A percentile compares a stretch with the other conserved stretches of the same genome.
Evolutionary conservation across 2,113 vertebrate species (phyloP).

Genomic region (Eclectus roratus): DNA sequence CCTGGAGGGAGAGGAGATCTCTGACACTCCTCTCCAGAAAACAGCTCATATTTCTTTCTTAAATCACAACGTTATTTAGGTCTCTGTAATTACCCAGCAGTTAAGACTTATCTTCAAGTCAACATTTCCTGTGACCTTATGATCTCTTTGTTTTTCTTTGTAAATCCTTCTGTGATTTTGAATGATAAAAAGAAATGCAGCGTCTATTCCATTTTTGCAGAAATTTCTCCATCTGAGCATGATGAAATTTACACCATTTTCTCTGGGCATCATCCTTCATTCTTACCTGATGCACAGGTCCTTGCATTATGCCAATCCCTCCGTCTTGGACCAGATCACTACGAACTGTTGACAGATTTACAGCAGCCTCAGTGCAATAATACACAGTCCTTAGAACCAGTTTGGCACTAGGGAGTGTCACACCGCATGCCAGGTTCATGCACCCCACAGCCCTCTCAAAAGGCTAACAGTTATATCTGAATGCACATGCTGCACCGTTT

Average conservation of each 20-base stretch:
- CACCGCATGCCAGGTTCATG: rapidly evolving
- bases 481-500: background rate
- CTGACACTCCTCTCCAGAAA: background rate
- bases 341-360: background rate
- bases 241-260: background rate
- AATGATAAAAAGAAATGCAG: background rate
- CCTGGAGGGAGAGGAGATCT: background rate
- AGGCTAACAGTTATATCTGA: background rate
- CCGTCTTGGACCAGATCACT: background rate
- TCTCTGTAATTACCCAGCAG: background rate
- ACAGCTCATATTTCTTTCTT: background rate
- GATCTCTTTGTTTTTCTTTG: background rate
- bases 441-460: background rate
- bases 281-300: background rate
- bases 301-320: background rate
- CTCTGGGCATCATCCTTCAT: background rate
- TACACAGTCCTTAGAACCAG: background rate
- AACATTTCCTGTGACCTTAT: background rate
- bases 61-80: background rate
- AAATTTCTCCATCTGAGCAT: background rate
- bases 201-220: background rate
- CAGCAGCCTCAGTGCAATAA: background rate
- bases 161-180: background rate
- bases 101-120: background rate
- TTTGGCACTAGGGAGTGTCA: too few species aligned